phyloP scores from a whole-genome alignment of 2,113 vertebrate species.

The Vicugna pacos region DNA sequence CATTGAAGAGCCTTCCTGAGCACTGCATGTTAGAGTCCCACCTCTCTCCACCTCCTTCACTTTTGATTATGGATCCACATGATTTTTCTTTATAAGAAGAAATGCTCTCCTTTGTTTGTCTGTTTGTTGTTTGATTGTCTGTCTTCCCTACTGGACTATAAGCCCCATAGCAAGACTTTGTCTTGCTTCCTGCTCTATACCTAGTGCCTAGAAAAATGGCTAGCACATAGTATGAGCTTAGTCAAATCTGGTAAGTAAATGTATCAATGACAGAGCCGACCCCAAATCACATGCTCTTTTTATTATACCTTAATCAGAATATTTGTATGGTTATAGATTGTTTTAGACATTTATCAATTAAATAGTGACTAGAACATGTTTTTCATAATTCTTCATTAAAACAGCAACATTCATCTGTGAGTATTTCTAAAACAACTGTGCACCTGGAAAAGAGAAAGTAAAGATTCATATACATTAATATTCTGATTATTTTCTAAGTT shows the following conservation, averaged over 20 bases:
- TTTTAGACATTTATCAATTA: background rate
- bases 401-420: background rate
- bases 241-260: background rate
- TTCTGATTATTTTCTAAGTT: constrained; percentile 39
- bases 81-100: background rate
- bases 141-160: background rate
- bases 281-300: background rate
- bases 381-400: constrained; percentile 51
- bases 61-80: background rate
- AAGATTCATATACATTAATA: background rate
- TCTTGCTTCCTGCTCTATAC: background rate
- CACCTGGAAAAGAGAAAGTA: background rate
- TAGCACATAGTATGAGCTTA: background rate
- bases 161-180: background rate
- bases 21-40: accelerated
- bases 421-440: background rate
- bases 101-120: background rate
- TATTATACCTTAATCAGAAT: background rate
- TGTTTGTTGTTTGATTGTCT: background rate
- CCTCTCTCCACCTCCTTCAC: background rate
- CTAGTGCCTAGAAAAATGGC: background rate
- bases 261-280: background rate
- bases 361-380: background rate
- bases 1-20: background rate
- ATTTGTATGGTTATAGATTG: background rate